Base-by-base conservation (phyloP, 2,888 invertebrate species). In the Mylabris sibirica region DNA sequence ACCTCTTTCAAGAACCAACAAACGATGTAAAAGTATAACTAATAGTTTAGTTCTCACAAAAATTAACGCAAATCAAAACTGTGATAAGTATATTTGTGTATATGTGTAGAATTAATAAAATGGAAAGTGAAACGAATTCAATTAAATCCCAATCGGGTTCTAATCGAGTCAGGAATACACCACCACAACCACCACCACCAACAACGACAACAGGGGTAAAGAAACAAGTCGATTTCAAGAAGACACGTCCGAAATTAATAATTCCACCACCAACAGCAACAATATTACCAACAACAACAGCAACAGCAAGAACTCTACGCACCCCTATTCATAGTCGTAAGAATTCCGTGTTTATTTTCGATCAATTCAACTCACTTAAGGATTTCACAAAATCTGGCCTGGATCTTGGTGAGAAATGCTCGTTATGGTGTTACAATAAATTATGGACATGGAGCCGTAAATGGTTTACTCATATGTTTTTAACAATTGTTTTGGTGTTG, bases 391-490 rank as follows among this genome's bases (percentile, higher is more conserved):
- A 93, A 79, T 91, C 92, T 66, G 95, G 95, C 26, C 85, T 95
- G 73, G 94, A 94, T 84, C 90, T 91, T 44, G 95, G 95, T 69
- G 95, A 95, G 84, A 94, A 93, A 82, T 89, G 90, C 69, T 93
- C 93, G 0, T 92, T 91, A 77, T 93, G 93, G 89, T 85, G 93
- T 71, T 94, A 94, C 81, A 91, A 91, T 73, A 94, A 92, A 86
- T 87, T 95, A 72, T 90, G 92, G 79, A 86, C 89, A 66, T 90
- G 91, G 86, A 95, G 95, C 1, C 91, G 90, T 79, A 90, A 89
- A 80, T 96, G 96, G 95, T 95, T 96, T 82, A 96, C 96, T 49
- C 96, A 96, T 85, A 90, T 95, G 71, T 95, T 95, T 83, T 88
- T 97, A 78, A 89, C 93, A 77, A 82, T 93, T 76, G 90, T 96